Evolutionary conservation across 2,888 invertebrate species (phyloP).

Genomic region (Blastobasis adustella): DNA sequence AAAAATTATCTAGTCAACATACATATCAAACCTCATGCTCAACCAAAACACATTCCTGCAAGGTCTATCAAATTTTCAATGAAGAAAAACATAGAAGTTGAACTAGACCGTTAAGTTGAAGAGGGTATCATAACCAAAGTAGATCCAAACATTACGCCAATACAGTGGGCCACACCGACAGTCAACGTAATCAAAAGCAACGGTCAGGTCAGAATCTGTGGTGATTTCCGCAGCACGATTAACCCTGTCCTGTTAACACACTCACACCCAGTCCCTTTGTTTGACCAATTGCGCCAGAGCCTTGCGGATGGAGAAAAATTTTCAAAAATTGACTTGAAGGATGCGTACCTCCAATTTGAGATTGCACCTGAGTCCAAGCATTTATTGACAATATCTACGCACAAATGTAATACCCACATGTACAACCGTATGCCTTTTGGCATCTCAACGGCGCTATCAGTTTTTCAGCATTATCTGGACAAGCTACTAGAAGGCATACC

Average conservation of each 20-base stretch:
- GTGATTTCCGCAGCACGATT: neutral
- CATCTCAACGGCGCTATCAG: slow-evolving; percentile 2
- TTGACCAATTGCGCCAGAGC: neutral
- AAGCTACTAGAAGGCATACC: slow-evolving; percentile 4
- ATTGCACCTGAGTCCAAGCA: neutral
- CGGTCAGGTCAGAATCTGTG: neutral
- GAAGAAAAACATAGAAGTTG: slow-evolving; percentile 6
- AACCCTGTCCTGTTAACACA: neutral
- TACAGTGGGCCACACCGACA: neutral
- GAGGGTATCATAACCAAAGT: neutral
- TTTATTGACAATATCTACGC: neutral
- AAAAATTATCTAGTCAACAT: slow-evolving; percentile 3
- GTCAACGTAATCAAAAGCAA: neutral
- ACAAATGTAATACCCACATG: neutral
- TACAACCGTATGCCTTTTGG: neutral
- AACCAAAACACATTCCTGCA: neutral
- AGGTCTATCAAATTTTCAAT: slow-evolving; percentile 1
- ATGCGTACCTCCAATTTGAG: neutral
- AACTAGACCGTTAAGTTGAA: neutral
- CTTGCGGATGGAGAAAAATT: neutral
- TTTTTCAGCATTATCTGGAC: slow-evolving; percentile 12
- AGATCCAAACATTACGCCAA: neutral
- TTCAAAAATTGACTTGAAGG: neutral
- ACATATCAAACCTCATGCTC: neutral
- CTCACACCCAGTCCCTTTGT: neutral